These are phyloP conservation scores for Lochmaea capreae DNA, from an alignment of 2,888 invertebrate genomes.

Conservation along the genomic window DNA sequence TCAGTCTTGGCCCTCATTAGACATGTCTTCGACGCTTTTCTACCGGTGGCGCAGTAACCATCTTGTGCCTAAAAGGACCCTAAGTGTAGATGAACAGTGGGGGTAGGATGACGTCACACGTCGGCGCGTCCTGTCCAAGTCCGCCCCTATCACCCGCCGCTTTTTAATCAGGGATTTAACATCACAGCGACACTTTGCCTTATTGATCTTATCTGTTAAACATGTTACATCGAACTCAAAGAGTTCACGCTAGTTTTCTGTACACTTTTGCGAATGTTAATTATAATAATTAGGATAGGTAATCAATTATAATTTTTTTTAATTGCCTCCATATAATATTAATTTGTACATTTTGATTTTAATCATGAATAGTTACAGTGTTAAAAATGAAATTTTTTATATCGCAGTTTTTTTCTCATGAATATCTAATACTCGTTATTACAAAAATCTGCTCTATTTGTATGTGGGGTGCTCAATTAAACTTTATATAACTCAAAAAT, in stretches of 20 bases:
- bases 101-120: slow-evolving; percentile 53
- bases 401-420: too few relatives aligned
- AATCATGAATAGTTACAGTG: too few relatives aligned
- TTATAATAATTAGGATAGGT: slow-evolving; percentile 6
- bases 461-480: too few relatives aligned
- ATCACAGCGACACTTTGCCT: slow-evolving; percentile 59
- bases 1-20: slow-evolving; percentile 54
- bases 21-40: slow-evolving; percentile 55
- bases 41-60: slow-evolving; percentile 59
- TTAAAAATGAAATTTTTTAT: too few relatives aligned
- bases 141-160: slow-evolving; percentile 58
- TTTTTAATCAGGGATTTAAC: slow-evolving; percentile 61
- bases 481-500: too few relatives aligned
- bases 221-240: slow-evolving; percentile 20
- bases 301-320: background rate
- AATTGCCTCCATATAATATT: background rate
- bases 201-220: slow-evolving; percentile 60
- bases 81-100: slow-evolving; percentile 50
- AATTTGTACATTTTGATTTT: background rate
- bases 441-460: too few relatives aligned
- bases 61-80: slow-evolving; percentile 55
- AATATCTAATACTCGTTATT: too few relatives aligned
- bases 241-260: slow-evolving; percentile 23
- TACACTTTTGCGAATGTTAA: slow-evolving; percentile 3
- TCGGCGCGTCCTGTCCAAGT: slow-evolving; percentile 59